Conservation (phyloP, 2,113 vertebrate genomes). For the Pao palembangensis region DNA sequence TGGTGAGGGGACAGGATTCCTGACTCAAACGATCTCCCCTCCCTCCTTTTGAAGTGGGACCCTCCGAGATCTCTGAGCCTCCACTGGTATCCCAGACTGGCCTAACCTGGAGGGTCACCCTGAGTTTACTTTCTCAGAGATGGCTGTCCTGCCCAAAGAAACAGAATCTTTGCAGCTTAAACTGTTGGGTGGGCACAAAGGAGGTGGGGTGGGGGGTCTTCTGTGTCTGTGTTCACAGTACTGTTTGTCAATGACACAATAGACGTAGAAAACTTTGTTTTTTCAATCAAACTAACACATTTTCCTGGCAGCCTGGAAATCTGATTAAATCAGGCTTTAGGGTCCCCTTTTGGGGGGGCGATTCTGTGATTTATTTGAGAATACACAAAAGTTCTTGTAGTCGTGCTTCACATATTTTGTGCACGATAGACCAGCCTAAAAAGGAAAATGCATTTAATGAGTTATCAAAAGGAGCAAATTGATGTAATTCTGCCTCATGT, state of each 20-base stretch:
- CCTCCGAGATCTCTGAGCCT: slow-evolving; percentile 60
- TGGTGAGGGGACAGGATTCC: slow-evolving; percentile 74
- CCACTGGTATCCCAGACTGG: slow-evolving; percentile 72
- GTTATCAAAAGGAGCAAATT: neutral
- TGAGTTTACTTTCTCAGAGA: slow-evolving; percentile 87
- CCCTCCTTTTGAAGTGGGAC: slow-evolving; percentile 69
- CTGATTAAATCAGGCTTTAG: slow-evolving; percentile 31
- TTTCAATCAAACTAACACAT: slow-evolving; percentile 40
- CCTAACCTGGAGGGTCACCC: slow-evolving; percentile 81
- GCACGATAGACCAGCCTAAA: neutral
- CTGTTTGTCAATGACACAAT: slow-evolving; percentile 62
- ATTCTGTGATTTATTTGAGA: slow-evolving; percentile 5
- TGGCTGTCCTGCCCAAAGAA: slow-evolving; percentile 69
- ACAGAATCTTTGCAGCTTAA: slow-evolving; percentile 81
- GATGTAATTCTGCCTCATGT: neutral
- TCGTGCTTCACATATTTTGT: neutral
- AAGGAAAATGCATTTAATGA: neutral
- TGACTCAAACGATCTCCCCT: slow-evolving; percentile 67
- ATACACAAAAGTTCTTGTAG: neutral
- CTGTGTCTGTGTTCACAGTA: slow-evolving; percentile 37
- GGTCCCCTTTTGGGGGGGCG: neutral
- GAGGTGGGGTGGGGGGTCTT: slow-evolving; percentile 40
- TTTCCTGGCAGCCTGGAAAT: slow-evolving; percentile 35
- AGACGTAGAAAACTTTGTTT: slow-evolving; percentile 34
- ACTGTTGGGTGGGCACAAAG: slow-evolving; percentile 70